A percentile compares a stretch with the other conserved stretches of the same genome.
Conservation (phyloP, 2,797 vertebrate genomes). For the Phyllotis vaccarum region DNA sequence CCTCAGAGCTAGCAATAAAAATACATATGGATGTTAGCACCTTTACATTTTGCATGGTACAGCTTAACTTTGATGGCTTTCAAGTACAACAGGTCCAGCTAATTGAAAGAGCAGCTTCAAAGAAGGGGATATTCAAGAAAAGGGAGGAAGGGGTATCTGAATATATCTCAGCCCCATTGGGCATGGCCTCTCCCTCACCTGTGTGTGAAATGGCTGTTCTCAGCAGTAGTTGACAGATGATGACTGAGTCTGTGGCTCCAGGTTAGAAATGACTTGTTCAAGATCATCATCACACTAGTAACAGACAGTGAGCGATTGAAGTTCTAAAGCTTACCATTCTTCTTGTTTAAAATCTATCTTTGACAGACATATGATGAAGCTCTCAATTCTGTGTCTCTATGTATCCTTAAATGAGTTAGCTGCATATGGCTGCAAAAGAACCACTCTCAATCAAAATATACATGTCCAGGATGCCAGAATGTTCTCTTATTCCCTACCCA, state of each 20-base stretch:
- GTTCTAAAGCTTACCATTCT: not conserved
- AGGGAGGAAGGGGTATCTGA: constrained; percentile 18
- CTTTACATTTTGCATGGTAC: constrained; percentile 79
- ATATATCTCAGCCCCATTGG: not conserved
- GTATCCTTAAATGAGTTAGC: constrained; percentile 21
- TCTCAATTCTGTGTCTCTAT: not conserved
- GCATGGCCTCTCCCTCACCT: not conserved
- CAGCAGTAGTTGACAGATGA: not conserved
- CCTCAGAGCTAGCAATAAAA: constrained; percentile 82
- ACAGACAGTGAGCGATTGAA: not conserved
- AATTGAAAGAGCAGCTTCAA: constrained; percentile 59
- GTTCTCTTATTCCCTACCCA: constrained; percentile 1
- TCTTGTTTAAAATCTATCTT: constrained; percentile 27
- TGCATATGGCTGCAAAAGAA: constrained; percentile 13
- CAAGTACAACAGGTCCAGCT: constrained; percentile 63
- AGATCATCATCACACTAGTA: not conserved
- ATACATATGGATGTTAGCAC: constrained; percentile 71
- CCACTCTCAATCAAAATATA: not conserved
- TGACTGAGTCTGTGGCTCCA: not conserved
- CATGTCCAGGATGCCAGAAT: constrained; percentile 39
- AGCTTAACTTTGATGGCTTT: constrained; percentile 79
- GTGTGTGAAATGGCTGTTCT: not conserved
- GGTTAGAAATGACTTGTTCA: not conserved
- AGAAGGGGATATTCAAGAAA: not conserved
- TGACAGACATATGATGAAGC: constrained; percentile 44